Conservation (phyloP, 2,113 vertebrate species). For the Hypomesus transpacificus region DNA sequence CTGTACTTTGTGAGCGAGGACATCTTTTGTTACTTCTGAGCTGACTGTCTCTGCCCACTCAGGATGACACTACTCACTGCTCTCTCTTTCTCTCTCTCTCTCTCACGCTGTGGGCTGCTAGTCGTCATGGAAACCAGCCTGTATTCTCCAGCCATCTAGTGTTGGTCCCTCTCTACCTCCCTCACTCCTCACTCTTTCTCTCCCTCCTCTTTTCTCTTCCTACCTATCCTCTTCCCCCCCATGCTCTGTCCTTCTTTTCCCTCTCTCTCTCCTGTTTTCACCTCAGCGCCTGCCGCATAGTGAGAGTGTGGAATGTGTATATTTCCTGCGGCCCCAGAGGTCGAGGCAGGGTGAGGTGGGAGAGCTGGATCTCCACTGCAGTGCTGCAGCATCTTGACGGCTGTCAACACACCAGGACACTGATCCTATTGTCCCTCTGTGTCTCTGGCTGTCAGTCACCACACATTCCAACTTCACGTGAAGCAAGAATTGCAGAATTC, state of each 20-base stretch:
- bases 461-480: too few species aligned
- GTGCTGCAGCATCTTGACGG: not conserved
- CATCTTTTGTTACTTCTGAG: constrained; percentile 11
- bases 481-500: too few species aligned
- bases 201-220: constrained; percentile 4
- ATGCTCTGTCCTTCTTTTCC: not conserved
- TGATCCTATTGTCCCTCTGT: too few species aligned
- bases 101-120: constrained; percentile 45
- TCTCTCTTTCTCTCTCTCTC: constrained; percentile 21
- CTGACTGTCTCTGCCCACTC: not conserved
- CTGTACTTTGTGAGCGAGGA: not conserved
- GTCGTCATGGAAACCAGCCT: constrained; percentile 66
- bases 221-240: not conserved
- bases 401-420: too few species aligned
- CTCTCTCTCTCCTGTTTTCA: not conserved
- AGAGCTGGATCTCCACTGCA: not conserved
- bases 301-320: constrained; percentile 8
- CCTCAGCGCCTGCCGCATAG: not conserved
- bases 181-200: not conserved
- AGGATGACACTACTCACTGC: not conserved
- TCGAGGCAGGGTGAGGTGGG: not conserved
- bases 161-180: constrained; percentile 10
- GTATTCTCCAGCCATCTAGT: constrained; percentile 40
- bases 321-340: not conserved
- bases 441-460: too few species aligned